These are phyloP conservation scores for Caenorhabditis briggsae DNA, from an alignment of 1,140 invertebrate species.

Conservation along the genomic window DNA sequence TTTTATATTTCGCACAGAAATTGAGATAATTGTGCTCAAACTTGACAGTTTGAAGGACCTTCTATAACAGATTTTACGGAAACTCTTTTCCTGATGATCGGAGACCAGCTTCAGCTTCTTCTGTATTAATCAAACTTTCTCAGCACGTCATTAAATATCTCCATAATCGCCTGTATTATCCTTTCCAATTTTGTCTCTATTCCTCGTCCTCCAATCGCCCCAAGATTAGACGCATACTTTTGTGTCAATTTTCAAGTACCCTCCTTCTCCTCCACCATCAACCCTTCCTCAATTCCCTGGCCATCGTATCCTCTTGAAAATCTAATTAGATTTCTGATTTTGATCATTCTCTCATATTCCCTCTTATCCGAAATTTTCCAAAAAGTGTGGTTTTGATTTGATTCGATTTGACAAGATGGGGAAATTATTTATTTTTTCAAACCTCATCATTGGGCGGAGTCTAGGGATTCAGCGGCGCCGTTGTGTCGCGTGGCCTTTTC, in stretches of 20 bases:
- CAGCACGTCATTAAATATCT: background rate
- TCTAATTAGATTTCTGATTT: constrained; percentile 23
- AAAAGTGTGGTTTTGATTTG: background rate
- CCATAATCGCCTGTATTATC: background rate
- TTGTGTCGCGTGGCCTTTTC: constrained; percentile 22
- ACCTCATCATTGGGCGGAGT: background rate
- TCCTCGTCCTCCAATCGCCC: background rate
- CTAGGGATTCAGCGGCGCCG: background rate
- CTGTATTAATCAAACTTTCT: too few species aligned
- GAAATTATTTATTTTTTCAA: too few species aligned
- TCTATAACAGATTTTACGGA: too few species aligned
- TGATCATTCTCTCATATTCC: background rate
- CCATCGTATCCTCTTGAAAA: constrained; percentile 14
- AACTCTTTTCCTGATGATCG: too few species aligned
- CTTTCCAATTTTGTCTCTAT: background rate
- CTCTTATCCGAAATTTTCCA: background rate
- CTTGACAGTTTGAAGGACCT: too few species aligned
- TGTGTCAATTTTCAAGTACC: constrained; percentile 49
- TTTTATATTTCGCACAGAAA: too few species aligned
- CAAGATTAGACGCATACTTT: background rate
- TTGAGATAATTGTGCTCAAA: too few species aligned
- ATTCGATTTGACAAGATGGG: background rate
- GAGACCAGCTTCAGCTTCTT: too few species aligned
- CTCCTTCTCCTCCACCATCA: background rate
- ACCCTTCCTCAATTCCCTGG: background rate